Base-by-base conservation (phyloP, 1,140 invertebrate genomes). In the Octopus bimaculoides region DNA sequence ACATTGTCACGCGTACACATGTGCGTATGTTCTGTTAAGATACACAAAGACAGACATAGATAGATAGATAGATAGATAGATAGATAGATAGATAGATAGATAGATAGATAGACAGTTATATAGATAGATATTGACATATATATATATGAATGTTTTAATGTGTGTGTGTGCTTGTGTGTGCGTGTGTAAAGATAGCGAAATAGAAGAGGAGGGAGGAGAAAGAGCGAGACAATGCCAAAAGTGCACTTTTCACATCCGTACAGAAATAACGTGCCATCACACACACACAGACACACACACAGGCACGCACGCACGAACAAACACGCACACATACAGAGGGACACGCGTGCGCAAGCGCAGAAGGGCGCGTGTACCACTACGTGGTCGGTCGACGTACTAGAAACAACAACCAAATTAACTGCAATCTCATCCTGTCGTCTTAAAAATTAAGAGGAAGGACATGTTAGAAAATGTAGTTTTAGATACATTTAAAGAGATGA, bases 11-110 rank as follows among this genome's bases (percentile, higher is more conserved):
- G n/a, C n/a, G n/a, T n/a, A n/a, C n/a, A n/a, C n/a, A n/a, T n/a
- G n/a, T n/a, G n/a, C n/a, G n/a, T n/a, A n/a, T n/a, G n/a, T n/a
- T n/a, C n/a, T n/a, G n/a, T n/a, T n/a, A n/a, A n/a, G n/a, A n/a
- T n/a, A n/a, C n/a, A n/a, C n/a, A n/a, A n/a, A n/a, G n/a, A n/a
- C n/a, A 61, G 7, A 61, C 56, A 8, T 61, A 61, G 56, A 61
- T 61, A 61, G 56, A 61, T 61, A 61, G 56, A 61, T 61, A 61
- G 56, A 61, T 61, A 61, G 56, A 61, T 61, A 61, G 56, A 61
- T 61, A 61, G 56, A 61, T 61, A 61, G 56, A 61, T 61, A 61
- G 56, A 61, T 61, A 61, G 56, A 61, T 61, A 61, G 56, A 61
- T 61, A 14, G 56, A 61, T 61, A 61, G 56, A 61, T 61, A 61